Evolutionary conservation across 2,113 vertebrate species (phyloP), one percentile per base, ranked within the genome.

Genomic region (Plecotus auritus): DNA sequence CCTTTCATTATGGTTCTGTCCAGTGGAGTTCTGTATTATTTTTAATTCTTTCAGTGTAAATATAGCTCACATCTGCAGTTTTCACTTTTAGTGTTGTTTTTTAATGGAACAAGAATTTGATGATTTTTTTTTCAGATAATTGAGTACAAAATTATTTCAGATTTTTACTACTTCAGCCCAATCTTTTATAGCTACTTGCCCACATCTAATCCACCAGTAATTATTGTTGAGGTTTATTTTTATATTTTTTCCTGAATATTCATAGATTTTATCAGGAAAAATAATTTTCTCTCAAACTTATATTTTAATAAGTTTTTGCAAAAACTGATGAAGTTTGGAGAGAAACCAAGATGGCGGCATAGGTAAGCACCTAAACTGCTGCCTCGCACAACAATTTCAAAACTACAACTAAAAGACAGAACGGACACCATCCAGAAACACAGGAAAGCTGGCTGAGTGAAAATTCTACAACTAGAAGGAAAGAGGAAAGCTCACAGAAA

Each of bases 231-330:
- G 49, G 37, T 88, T 95, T n/a, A 64, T n/a, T 88, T 73, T 37
- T 82, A 45, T 45, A 42, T 84, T 89, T 30, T 88, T 78, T 88
- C 45, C 37, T 67, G 9, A 78, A 40, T 30, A 66, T 28, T 73
- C 26, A 56, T 47, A 74, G 26, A 37, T 84, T 51, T 47, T 47
- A 59, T 22, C 49, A 18, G 26, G 20, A 81, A 94, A 47, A 70
- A 49, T 59, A 67, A 66, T 85, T 96, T 80, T 40, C 23, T 86
- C 93, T 94, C 73, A 82, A 74, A 54, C 6, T 94, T 28, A n/a
- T 64, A 56, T 77, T 86, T 95, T 74, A 92, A 61, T 69, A 51
- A 49, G 18, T 86, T 89, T 81, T 83, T 9, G 2, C 23, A 78
- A 86, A 59, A 73, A 54, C 42, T 90, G 4, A 54, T 56, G 49